A percentile compares a stretch with the other conserved stretches of the same genome.
phyloP scores from a whole-genome alignment of 2,888 invertebrate species.

The Drosophila diplacantha region DNA sequence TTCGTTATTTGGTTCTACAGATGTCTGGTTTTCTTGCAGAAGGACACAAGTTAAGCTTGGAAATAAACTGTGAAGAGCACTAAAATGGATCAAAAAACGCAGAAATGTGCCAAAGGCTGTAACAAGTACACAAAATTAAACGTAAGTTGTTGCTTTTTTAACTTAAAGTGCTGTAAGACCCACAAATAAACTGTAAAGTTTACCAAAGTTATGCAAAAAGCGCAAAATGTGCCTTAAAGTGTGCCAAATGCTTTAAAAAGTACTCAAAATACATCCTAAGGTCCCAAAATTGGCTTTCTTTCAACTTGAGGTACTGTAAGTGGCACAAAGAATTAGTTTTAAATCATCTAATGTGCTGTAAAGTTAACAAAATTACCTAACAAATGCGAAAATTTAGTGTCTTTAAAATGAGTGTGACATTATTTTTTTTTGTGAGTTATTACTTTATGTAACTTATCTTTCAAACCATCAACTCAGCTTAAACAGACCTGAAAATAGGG shows the following conservation, averaged over 20 bases:
- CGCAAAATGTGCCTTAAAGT: not conserved
- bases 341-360: not conserved
- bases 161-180: not conserved
- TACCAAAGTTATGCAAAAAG: not conserved
- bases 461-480: not conserved
- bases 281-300: too few species aligned
- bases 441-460: not conserved
- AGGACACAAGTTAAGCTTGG: not conserved
- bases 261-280: not conserved
- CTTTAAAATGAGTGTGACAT: too few species aligned
- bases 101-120: too few species aligned
- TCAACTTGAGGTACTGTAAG: not conserved
- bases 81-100: rapidly evolving
- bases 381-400: too few species aligned
- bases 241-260: not conserved
- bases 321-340: not conserved
- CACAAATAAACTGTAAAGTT: too few species aligned
- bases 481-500: not conserved
- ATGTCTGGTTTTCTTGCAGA: not conserved
- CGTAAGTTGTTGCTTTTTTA: too few species aligned
- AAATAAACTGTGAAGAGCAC: not conserved
- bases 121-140: too few species aligned
- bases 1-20: not conserved
- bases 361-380: not conserved
- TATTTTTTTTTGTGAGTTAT: too few species aligned